These are phyloP conservation scores for Ursus arctos DNA, from an alignment of 2,113 vertebrate genomes.

Conservation along the genomic window DNA sequence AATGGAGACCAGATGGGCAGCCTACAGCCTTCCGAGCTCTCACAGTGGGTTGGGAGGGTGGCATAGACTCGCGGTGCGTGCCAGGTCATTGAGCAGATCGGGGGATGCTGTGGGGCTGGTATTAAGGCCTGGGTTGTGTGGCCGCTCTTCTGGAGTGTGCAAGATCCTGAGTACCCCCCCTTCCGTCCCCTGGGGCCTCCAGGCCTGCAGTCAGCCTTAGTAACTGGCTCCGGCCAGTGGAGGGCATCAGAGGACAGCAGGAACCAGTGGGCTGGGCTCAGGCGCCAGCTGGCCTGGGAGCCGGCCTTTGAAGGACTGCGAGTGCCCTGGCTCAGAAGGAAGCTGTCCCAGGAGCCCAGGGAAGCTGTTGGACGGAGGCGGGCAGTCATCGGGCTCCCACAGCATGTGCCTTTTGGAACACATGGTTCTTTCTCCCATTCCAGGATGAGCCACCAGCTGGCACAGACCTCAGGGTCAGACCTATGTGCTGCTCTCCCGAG, in stretches of 20 bases:
- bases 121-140: neutral
- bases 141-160: neutral
- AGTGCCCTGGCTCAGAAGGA: neutral
- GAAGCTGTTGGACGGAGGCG: fast-evolving
- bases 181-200: fast-evolving
- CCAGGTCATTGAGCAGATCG: neutral
- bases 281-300: too few relatives aligned
- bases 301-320: too few relatives aligned
- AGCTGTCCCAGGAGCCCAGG: neutral
- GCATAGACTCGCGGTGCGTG: fast-evolving
- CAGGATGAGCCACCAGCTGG: neutral
- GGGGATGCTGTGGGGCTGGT: too few relatives aligned
- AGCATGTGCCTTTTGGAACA: neutral
- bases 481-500: too few relatives aligned
- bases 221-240: neutral
- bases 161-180: neutral
- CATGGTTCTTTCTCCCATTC: neutral
- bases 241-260: neutral
- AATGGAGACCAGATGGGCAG: fast-evolving
- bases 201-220: neutral
- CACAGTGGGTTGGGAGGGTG: fast-evolving
- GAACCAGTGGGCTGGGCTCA: fast-evolving
- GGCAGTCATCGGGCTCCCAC: neutral
- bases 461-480: neutral
- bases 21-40: neutral